Base-by-base conservation (phyloP, 2,888 invertebrate genomes). In the Nipponacmea schrenckii region DNA sequence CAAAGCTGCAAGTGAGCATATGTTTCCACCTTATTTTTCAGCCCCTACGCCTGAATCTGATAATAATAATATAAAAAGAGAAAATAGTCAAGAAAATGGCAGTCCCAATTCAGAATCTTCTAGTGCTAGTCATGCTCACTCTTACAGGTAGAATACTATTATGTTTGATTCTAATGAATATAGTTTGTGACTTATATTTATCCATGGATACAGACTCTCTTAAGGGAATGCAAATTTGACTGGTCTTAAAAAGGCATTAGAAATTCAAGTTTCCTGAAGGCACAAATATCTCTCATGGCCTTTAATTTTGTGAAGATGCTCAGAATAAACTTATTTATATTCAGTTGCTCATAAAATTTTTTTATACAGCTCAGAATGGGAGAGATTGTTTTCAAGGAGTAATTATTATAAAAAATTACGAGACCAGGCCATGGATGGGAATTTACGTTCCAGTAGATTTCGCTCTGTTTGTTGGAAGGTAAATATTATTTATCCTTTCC, bases 391-490 rank as follows among this genome's bases (percentile, higher is more conserved):
- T 70, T 75, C 74, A 46, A 81, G 79, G 50, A 77, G 77, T 26
- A 80, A 84, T 67, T 86, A 86, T 77, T 72, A 85, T 74, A 77
- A 75, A 15, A 78, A 77, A 26, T 70, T 88, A 63, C 76, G 81
- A 69, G 73, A 76, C 27, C 82, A 83, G 69, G 86, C 87, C 5
- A 77, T 86, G 63, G 80, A 81, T 24, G 89, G 89, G 0, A 80
- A 85, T 39, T 79, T 89, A 44, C 77, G 88, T 12, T 87, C 88
- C 70, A 85, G 86, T 70, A 77, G 89, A 46, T 89, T 88, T 78
- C 77, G 89, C 4, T 88, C 88, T 77, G 82, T 89, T 7, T 82
- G 85, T 67, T 89, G 89, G 89, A 85, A 87, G 85, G 89, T 88
- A 72, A 45, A 77, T 65, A n/a, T 44, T n/a, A 14, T 45, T 27